Evolutionary conservation across 2,888 invertebrate species (phyloP).

Genomic region (Drosophila mulleri): DNA sequence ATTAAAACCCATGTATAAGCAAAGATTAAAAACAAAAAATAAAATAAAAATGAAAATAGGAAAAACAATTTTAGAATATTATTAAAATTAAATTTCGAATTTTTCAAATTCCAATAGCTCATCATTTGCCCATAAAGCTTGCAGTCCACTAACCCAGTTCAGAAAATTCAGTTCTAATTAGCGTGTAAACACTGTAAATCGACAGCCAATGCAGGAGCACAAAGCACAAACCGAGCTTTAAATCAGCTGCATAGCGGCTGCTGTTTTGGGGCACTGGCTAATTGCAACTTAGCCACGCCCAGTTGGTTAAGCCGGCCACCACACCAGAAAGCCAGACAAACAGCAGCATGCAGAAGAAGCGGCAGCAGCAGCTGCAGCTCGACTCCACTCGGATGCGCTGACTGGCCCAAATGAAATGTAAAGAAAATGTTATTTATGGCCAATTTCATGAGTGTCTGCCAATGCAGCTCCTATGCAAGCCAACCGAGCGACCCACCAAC

Average conservation of each 20-base stretch:
- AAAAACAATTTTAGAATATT: too few relatives aligned
- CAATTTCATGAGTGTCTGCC: slow-evolving; percentile 79
- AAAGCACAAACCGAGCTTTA: slow-evolving; percentile 63
- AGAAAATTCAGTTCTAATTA: slow-evolving; percentile 60
- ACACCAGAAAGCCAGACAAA: slow-evolving; percentile 51
- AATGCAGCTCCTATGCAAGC: slow-evolving; percentile 48
- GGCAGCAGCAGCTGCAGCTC: slow-evolving; percentile 22
- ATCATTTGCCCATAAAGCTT: not conserved
- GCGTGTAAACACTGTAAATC: slow-evolving; percentile 55
- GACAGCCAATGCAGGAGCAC: slow-evolving; percentile 53
- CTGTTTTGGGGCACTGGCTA: slow-evolving; percentile 48
- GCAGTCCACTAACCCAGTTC: slow-evolving; percentile 1
- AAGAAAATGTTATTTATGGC: slow-evolving; percentile 82
- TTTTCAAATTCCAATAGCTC: not conserved
- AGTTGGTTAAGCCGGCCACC: slow-evolving; percentile 69
- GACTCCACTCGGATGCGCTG: slow-evolving; percentile 33
- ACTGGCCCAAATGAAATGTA: slow-evolving; percentile 78
- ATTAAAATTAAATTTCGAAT: too few relatives aligned
- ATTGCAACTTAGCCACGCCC: slow-evolving; percentile 80
- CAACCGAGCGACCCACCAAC: not conserved
- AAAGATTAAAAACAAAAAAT: too few relatives aligned
- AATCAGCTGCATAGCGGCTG: slow-evolving; percentile 42
- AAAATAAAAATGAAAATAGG: too few relatives aligned
- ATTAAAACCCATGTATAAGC: too few relatives aligned
- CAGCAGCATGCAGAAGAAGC: slow-evolving; percentile 23